Evolutionary conservation across 1,140 invertebrate species (phyloP), one percentile per base, ranked within the genome.

Genomic region (Magallana gigas): DNA sequence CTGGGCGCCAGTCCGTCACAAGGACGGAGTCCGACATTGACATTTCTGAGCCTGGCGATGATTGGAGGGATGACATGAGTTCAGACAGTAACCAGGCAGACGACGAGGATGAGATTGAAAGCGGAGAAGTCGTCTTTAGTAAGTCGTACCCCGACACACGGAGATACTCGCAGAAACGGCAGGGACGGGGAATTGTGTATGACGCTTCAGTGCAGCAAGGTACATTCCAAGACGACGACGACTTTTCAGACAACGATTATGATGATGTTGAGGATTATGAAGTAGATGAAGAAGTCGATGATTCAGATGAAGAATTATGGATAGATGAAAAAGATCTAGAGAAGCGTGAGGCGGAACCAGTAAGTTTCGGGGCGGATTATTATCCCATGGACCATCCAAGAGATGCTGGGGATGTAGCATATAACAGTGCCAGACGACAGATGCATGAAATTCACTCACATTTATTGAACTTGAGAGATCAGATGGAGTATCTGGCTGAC

Each of bases 381-480:
- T 83, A 83, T 83, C 57, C 81, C 12, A 57, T 83, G 18, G 81
- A 83, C 8, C 56, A 58, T n/a, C 81, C 81, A 8, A 57, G 48
- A 58, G 81, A 83, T 83, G 81, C 81, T 8, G 48, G 81, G 18
- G 81, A 83, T 23, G 48, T 83, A 56, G 81, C 81, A n/a, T 83
- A 83, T 29, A 58, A 56, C 18, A 83, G 81, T 83, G 81, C 81
- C 3, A 83, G 81, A 83, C 8, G 81, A 57, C 81, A 83, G 81
- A 83, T 83, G 81, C 48, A 83, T 58, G 81, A 83, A 83, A 83
- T 83, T 16, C 81, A 83, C 48, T 58, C 48, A 18, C 81, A 83
- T 83, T 83, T 83, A 56, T 23, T 57, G 18, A 83, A 83, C 57
- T 23, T 83, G 81, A 83, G 81, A 83, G 81, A 83, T 83, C 81